Evolutionary conservation across 2,888 invertebrate species (phyloP), one percentile per base, ranked within the genome.

Genomic region (Drosophila kuntzei): DNA sequence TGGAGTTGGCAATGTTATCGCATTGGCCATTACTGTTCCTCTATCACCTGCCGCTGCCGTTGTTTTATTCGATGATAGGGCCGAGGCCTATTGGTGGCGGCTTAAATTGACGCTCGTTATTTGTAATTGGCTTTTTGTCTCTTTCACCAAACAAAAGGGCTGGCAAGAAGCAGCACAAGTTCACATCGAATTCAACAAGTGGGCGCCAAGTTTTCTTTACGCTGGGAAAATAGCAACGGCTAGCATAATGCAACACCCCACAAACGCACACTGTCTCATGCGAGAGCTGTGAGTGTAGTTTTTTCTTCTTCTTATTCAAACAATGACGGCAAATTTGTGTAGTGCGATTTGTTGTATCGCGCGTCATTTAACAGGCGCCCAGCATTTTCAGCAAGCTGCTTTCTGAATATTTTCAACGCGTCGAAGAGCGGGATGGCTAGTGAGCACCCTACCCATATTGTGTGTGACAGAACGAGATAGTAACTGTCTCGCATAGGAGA

Each of bases 331-430:
- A 69, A 73, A 77, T 73, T 86, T 87, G 84, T 88, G 73, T 73
- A 82, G 88, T 85, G 83, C 86, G 88, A 81, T 81, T 81, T 87
- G 86, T 85, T 86, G 73, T 89, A 87, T 89, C 92, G 92, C 92
- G 92, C 92, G 92, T 92, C 92, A 91, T 84, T 80, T 90, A 87
- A 70, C 89, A 92, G 92, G 92, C 62, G 49, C 66, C 0, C 91
- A 91, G 89, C 59, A 65, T 53, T 76, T 80, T 54, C 12, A 54
- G 41, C 2, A 3, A 41, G 41, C 41, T 43, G 29, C 6, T 41
- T 73, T 37, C 1, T 36, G 16, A 41, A 34, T n/a, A 76, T 63
- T 85, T 80, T 76, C 7, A n/a, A 55, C 47, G 37, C 37, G 59
- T 49, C 36, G 16, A 8, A 46, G 68, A 80, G 66, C 53, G 46